Conservation (phyloP, 2,797 vertebrate species). For the Enteromius trimaculatus region DNA sequence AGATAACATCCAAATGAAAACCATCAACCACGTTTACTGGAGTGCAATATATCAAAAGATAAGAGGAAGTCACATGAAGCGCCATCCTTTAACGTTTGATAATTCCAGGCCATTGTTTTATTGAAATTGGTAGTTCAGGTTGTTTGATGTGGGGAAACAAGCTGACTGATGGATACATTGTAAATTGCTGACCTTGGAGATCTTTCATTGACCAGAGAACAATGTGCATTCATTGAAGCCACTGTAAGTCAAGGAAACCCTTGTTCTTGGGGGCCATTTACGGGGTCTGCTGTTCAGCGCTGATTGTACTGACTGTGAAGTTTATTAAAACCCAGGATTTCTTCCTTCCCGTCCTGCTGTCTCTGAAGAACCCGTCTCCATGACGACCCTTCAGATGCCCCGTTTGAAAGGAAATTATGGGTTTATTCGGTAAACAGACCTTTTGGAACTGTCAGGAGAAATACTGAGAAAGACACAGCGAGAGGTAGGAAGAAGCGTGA, state of each 20-base stretch:
- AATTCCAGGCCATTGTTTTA: constrained; percentile 27
- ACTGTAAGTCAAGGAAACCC: constrained; percentile 37
- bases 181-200: constrained; percentile 8
- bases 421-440: constrained; percentile 60
- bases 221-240: constrained; percentile 44
- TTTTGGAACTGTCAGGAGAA: constrained; percentile 46
- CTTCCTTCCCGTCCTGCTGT: constrained; percentile 22
- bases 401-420: constrained; percentile 59
- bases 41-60: constrained; percentile 3
- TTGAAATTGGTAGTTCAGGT: neutral
- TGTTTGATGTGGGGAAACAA: constrained; percentile 28
- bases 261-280: neutral
- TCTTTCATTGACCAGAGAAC: constrained; percentile 18
- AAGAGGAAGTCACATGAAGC: neutral
- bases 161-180: constrained; percentile 45
- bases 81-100: neutral
- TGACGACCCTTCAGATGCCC: constrained; percentile 56
- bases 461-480: constrained; percentile 44
- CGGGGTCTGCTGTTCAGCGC: constrained; percentile 17
- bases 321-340: constrained; percentile 49
- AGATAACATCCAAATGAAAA: constrained; percentile 5
- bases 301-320: constrained; percentile 43
- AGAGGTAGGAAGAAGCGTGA: constrained; percentile 46
- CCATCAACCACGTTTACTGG: neutral
- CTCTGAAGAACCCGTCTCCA: constrained; percentile 53